Evolutionary conservation across 2,797 vertebrate species (phyloP).

Genomic region (Falco biarmicus): DNA sequence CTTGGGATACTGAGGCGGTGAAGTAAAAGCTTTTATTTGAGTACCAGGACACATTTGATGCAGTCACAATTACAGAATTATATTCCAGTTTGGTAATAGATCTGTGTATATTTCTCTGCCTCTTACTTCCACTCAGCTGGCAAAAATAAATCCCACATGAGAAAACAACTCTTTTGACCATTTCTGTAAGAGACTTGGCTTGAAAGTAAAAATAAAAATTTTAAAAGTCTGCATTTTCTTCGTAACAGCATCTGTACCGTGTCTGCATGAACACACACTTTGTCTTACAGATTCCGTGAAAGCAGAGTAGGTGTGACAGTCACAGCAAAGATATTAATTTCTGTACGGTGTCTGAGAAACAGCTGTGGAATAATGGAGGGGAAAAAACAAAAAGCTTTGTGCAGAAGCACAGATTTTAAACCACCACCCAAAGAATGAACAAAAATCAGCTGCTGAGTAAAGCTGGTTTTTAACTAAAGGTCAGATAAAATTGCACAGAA

Average conservation of each 20-base stretch:
- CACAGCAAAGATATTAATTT: neutral
- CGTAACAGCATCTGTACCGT: neutral
- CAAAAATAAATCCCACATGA: neutral
- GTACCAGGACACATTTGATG: neutral
- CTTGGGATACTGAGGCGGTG: neutral
- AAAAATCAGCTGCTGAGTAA: conserved; percentile 18
- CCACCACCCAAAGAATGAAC: conserved; percentile 6
- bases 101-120: neutral
- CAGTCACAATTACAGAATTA: neutral
- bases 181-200: neutral
- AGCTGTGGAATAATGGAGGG: neutral
- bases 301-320: neutral
- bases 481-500: conserved; percentile 29
- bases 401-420: conserved; percentile 18
- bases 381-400: neutral
- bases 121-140: neutral
- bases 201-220: neutral
- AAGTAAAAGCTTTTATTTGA: neutral
- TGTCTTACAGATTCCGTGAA: neutral
- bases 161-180: neutral
- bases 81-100: neutral
- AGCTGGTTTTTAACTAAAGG: conserved; percentile 39
- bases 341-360: neutral
- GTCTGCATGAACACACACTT: neutral
- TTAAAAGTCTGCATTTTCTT: neutral